Evolutionary conservation across 2,113 vertebrate genomes (phyloP), one percentile per base, ranked within the genome.

Genomic region (Aythya baeri): DNA sequence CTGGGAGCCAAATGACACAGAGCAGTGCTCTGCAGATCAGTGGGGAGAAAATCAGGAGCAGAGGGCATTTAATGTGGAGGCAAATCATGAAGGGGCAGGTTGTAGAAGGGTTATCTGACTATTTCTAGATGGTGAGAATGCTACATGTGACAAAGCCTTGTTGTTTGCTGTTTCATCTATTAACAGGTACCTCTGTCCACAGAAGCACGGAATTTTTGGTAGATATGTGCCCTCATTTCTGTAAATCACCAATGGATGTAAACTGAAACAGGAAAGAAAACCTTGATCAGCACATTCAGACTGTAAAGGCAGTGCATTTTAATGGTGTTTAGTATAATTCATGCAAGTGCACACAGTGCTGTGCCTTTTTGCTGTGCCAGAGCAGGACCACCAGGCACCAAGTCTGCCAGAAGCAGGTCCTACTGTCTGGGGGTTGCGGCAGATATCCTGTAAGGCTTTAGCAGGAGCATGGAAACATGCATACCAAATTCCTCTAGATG

Each of bases 391-490:
- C 7, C 7, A 3, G 44, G 13, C 16, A 26, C 20, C 13, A 17
- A 32, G 38, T 5, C 55, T 86, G 63, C 31, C 92, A 86, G 36
- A 41, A 81, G 12, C 66, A 76, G 36, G 2, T 27, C 22, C 36
- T 0, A 0, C 3, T 46, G 55, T 46, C 74, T 5, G 18, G 12
- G 46, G 54, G 9, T 17, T 49, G 55, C 7, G 3, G 46, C 16
- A 63, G 12, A 1, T 0, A 7, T 12, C 21, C 36, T 9, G 14
- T 0, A 0, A 38, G 34, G 54, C 52, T 84, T 54, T 18, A 21
- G 58, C 49, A 55, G 54, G 52, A 14, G 17, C 11, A 14, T 0
- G 0, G 43, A 38, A 22, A 81, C 84, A 85, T 54, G 27, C 1
- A 0, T 44, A 3, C 44, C 1, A 2, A 38, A 61, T 68, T 58